Evolutionary conservation across 1,140 invertebrate species (phyloP).

Genomic region (Zaprionus lachaisei): DNA sequence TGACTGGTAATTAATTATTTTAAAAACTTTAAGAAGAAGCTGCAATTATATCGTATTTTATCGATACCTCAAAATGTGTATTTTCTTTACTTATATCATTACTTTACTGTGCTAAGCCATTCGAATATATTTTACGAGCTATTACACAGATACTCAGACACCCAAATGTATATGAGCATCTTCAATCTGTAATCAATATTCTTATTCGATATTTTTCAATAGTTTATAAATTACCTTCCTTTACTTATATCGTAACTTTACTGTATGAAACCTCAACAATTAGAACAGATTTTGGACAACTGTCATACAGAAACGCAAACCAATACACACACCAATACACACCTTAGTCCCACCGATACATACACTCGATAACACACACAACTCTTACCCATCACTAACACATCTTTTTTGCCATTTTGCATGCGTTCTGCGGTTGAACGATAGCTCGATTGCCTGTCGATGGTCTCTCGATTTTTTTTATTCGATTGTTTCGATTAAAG

Average conservation of each 20-base stretch:
- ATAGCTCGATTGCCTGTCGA: slow-evolving; percentile 28
- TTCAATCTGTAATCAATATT: not conserved
- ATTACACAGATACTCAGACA: no score
- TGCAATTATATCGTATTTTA: no score
- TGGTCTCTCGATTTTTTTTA: slow-evolving; percentile 8
- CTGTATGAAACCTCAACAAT: slow-evolving; percentile 30
- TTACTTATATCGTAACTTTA: not conserved
- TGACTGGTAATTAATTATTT: no score
- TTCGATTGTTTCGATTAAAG: slow-evolving; percentile 1
- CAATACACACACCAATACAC: not conserved
- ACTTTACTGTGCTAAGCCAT: no score
- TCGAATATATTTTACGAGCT: no score
- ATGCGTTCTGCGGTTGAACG: slow-evolving; percentile 26
- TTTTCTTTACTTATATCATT: no score
- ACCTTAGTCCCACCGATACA: slow-evolving; percentile 27
- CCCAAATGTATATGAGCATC: no score
- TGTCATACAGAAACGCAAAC: slow-evolving; percentile 49
- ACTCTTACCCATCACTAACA: not conserved
- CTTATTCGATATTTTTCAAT: not conserved
- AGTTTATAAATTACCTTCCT: not conserved
- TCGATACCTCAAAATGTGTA: no score
- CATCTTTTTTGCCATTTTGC: slow-evolving; percentile 15
- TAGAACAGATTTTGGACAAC: slow-evolving; percentile 66
- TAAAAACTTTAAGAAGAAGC: no score
- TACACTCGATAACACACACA: no score